Evolutionary conservation across 2,113 vertebrate genomes (phyloP).

Genomic region (Semnornis frantzii): DNA sequence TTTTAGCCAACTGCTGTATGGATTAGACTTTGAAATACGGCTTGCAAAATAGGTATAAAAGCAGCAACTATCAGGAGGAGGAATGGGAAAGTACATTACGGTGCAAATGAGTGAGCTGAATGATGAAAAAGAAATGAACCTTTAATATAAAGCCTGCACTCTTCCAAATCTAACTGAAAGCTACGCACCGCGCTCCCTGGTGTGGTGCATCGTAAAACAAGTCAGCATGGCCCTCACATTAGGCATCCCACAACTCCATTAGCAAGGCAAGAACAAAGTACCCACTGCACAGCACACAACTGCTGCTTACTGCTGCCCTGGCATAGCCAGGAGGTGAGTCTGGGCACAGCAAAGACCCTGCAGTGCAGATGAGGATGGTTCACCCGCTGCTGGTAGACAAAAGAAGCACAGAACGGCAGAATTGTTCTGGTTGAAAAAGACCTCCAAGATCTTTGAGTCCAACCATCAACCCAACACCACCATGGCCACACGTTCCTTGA

Average conservation of each 20-base stretch:
- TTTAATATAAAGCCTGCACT: not conserved
- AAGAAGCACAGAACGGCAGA: too few species aligned
- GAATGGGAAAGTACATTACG: constrained; percentile 19
- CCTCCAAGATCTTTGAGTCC: too few species aligned
- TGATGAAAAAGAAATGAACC: constrained; percentile 28
- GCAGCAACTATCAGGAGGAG: constrained; percentile 10
- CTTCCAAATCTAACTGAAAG: constrained; percentile 36
- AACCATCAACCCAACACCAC: too few species aligned
- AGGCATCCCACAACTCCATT: not conserved
- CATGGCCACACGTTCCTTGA: too few species aligned
- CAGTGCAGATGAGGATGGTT: not conserved
- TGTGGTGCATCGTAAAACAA: constrained; percentile 41
- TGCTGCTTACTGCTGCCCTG: not conserved
- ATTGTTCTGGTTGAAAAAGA: too few species aligned
- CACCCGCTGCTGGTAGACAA: not conserved
- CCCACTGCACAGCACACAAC: not conserved
- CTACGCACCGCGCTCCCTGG: not conserved
- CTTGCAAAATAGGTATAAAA: constrained; percentile 43
- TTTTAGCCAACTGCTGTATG: constrained; percentile 46
- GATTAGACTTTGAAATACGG: constrained; percentile 42
- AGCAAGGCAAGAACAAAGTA: constrained; percentile 31
- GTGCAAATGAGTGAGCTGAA: constrained; percentile 31
- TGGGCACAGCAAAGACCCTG: not conserved
- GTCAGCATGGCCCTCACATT: constrained; percentile 40
- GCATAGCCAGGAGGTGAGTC: not conserved